Evolutionary conservation across 2,888 invertebrate genomes (phyloP).

Genomic region (Aethes cnicana): DNA sequence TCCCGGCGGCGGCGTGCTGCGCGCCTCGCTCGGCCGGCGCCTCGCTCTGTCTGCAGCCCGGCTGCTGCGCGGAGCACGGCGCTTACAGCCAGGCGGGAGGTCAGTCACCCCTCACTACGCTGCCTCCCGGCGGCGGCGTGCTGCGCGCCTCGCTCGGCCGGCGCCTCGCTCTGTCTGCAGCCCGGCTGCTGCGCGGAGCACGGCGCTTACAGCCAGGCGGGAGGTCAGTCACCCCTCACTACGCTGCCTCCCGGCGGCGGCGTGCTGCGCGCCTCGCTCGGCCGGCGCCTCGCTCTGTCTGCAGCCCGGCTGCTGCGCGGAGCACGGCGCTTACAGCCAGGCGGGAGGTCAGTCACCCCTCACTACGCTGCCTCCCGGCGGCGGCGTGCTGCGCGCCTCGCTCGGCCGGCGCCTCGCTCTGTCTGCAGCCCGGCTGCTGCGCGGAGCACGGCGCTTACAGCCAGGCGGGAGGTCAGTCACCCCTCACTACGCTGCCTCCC

Average conservation of each 20-base stretch:
- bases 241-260: conserved; percentile 79
- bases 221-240: too few species aligned
- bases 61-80: conserved; percentile 66
- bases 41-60: conserved; percentile 61
- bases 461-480: too few species aligned
- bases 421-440: too few species aligned
- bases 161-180: conserved; percentile 55
- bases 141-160: conserved; percentile 68
- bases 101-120: too few species aligned
- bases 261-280: conserved; percentile 79
- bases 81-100: conserved; percentile 4
- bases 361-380: too few species aligned
- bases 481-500: too few species aligned
- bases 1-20: conserved; percentile 79
- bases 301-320: conserved; percentile 69
- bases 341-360: conserved; percentile 5
- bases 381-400: too few species aligned
- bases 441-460: too few species aligned
- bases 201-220: conserved; percentile 28
- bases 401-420: too few species aligned
- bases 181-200: conserved; percentile 70
- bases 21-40: conserved; percentile 52
- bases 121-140: conserved; percentile 81
- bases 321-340: conserved; percentile 43
- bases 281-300: conserved; percentile 52